Percentiles rank a stretch among this genome's conserved stretches.
Evolutionary conservation across 2,113 vertebrate species (phyloP).

Genomic region (Planiliza haematocheilus): DNA sequence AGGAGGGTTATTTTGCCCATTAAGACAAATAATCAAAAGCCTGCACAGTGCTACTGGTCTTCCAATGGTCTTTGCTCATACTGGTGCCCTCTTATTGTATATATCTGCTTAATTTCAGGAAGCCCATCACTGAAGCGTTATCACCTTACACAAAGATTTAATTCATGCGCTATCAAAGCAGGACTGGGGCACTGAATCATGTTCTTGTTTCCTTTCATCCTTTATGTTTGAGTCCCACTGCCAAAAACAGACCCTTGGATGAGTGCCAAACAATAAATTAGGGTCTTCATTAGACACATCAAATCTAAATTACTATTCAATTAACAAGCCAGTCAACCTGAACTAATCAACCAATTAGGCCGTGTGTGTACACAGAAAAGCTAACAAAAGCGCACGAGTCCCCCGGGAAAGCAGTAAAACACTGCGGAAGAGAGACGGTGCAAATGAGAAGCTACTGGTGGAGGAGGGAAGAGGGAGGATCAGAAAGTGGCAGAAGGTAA

Average conservation of each 20-base stretch:
- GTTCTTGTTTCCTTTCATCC: slow-evolving; percentile 64
- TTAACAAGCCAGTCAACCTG: slow-evolving; percentile 83
- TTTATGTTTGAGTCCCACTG: slow-evolving; percentile 66
- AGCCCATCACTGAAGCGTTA: slow-evolving; percentile 37
- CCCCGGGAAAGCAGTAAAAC: slow-evolving; percentile 77
- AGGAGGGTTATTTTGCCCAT: neutral
- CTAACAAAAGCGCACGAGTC: slow-evolving; percentile 79
- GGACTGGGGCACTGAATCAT: slow-evolving; percentile 37
- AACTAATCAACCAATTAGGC: slow-evolving; percentile 85
- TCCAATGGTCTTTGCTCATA: neutral
- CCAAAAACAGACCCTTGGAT: slow-evolving; percentile 72
- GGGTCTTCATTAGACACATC: slow-evolving; percentile 80
- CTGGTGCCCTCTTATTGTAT: slow-evolving; percentile 15
- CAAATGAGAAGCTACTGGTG: slow-evolving; percentile 66
- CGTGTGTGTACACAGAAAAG: slow-evolving; percentile 81
- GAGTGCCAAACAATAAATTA: slow-evolving; percentile 75
- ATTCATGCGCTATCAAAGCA: slow-evolving; percentile 62
- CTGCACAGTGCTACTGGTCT: neutral
- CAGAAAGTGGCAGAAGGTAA: slow-evolving; percentile 32
- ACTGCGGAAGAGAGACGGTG: slow-evolving; percentile 69
- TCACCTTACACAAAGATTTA: slow-evolving; percentile 42
- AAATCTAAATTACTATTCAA: slow-evolving; percentile 83
- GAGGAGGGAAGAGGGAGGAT: slow-evolving; percentile 29
- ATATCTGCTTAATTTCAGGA: slow-evolving; percentile 41
- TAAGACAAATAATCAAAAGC: slow-evolving; percentile 9